Evolutionary conservation across 2,888 invertebrate genomes (phyloP).

Genomic region (Pardosa pseudoannulata): DNA sequence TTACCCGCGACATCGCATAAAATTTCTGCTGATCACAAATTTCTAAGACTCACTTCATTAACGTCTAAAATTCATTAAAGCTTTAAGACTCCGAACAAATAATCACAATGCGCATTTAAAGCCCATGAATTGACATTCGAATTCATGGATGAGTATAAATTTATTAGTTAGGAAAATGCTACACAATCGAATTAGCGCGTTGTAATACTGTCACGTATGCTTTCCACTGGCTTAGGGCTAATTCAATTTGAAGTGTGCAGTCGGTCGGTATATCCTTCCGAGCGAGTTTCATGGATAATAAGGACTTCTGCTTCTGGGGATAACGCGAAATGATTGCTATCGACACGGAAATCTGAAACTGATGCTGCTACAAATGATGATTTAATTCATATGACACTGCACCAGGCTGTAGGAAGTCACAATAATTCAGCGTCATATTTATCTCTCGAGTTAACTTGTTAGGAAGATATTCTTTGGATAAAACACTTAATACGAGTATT

Average conservation of each 20-base stretch:
- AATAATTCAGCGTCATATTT: too few relatives aligned
- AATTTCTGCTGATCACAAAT: too few relatives aligned
- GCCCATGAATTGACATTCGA: too few relatives aligned
- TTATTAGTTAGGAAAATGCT: background rate
- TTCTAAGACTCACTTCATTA: too few relatives aligned
- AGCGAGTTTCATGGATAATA: background rate
- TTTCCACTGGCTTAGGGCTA: slow-evolving; percentile 19
- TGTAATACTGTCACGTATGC: slow-evolving; percentile 13
- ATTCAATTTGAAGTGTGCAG: slow-evolving; percentile 39
- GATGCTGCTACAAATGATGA: background rate
- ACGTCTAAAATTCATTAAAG: too few relatives aligned
- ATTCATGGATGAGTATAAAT: too few relatives aligned
- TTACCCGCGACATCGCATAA: too few relatives aligned
- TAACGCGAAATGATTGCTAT: background rate
- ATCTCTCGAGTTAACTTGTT: too few relatives aligned
- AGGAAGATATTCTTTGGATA: too few relatives aligned
- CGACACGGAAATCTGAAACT: slow-evolving; percentile 9
- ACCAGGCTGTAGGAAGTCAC: background rate
- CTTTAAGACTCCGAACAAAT: too few relatives aligned
- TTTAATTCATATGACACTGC: background rate
- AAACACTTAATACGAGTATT: background rate
- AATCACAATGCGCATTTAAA: too few relatives aligned
- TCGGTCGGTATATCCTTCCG: background rate
- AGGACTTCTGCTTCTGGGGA: background rate
- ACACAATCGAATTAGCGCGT: background rate